Conservation (phyloP, 2,113 vertebrate genomes). For the Scytalopus superciliaris region DNA sequence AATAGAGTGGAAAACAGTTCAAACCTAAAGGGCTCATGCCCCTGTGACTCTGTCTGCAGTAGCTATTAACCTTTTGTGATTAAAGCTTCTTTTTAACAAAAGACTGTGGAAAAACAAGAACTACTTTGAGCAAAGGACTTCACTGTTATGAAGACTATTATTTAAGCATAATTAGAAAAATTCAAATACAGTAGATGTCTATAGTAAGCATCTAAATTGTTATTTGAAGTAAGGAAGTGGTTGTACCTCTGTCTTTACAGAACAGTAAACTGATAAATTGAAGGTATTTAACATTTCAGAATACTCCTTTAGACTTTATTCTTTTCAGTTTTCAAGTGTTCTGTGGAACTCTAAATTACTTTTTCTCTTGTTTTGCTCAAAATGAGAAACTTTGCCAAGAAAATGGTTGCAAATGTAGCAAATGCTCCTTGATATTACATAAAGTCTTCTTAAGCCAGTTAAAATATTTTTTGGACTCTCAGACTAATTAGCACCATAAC, state of each 20-base stretch:
- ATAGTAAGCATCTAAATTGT: neutral
- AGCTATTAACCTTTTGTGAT: neutral
- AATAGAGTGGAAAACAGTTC: neutral
- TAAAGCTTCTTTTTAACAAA: neutral
- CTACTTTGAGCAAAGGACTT: neutral
- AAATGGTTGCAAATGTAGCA: neutral
- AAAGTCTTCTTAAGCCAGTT: neutral
- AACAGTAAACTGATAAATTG: neutral
- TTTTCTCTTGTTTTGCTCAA: neutral
- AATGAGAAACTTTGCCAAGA: neutral
- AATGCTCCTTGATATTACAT: neutral
- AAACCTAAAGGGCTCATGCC: neutral
- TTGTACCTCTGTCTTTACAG: neutral
- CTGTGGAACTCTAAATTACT: neutral
- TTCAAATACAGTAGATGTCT: neutral
- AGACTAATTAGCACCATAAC: slow-evolving; percentile 41
- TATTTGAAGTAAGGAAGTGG: neutral
- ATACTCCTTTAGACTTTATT: neutral
- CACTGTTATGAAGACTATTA: neutral
- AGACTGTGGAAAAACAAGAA: neutral
- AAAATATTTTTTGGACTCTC: neutral
- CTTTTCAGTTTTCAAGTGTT: neutral
- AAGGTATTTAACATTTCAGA: neutral
- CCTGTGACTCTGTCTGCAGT: neutral
- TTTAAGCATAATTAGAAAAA: neutral